Base-by-base conservation (phyloP, 2,797 vertebrate genomes). In the Eupleurogrammus muticus region DNA sequence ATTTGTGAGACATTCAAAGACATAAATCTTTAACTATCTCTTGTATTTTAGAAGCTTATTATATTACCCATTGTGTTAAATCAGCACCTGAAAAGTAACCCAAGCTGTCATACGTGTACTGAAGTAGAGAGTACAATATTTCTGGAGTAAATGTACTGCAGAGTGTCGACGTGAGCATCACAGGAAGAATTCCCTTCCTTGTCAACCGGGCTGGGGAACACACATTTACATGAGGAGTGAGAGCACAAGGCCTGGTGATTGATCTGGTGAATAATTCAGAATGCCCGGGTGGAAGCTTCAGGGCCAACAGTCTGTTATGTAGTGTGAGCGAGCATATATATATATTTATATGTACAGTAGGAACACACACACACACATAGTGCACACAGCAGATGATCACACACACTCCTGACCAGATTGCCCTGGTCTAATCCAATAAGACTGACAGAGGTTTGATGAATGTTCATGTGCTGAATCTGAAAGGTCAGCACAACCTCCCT, bases 181-280 rank as follows among this genome's bases (percentile, higher is more conserved):
- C n/a, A 5, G 56, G 50, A 63, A 68, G 66, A 86, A 80, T 62
- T 75, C 80, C 70, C 72, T 80, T 46, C 69, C 62, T 79, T 60
- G 54, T 73, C 80, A 77, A 62, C 71, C 66, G 36, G 67, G 64
- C 68, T 75, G 64, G 53, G 66, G 35, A 74, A 73, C 42, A 74
- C 48, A 75, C 44, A 78, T 86, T 79, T 70, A 84, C 87, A 86
- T 79, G 74, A 75, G 61, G 62, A 83, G 66, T 83, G 66, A 28
- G 62, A 80, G 64, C 77, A 82, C 74, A 70, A 21, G 57, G 65
- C 59, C 67, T 42, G 51, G 66, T 88, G 84, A 90, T 85, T 85
- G 82, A 85, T 76, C 89, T 13, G 0, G 81, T 92, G 86, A 92
- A 93, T 92, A 81, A 93, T 92, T 91, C 80, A 90, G 69, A 70